phyloP scores from a whole-genome alignment of 2,888 invertebrate genomes.

The Dynastes maya region DNA sequence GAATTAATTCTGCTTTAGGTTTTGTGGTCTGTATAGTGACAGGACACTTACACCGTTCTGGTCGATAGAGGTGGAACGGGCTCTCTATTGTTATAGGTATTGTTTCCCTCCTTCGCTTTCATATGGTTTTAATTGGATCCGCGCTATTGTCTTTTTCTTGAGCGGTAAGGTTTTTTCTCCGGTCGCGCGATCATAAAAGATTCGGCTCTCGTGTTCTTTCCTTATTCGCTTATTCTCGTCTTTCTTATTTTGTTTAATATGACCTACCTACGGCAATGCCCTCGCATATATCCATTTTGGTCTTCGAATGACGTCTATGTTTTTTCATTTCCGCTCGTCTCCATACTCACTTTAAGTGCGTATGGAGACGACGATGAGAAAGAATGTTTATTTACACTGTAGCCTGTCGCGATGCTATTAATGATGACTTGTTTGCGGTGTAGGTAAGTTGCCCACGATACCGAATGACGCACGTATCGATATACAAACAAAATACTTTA shows the following conservation, averaged over 20 bases:
- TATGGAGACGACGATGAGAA: neutral
- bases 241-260: neutral
- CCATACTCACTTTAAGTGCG: neutral
- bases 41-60: neutral
- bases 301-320: neutral
- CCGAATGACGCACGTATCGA: too few relatives aligned
- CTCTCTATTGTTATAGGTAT: conserved; percentile 41
- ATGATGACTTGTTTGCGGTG: neutral
- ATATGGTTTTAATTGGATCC: conserved; percentile 44
- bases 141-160: conserved; percentile 32
- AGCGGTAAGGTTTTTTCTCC: conserved; percentile 15
- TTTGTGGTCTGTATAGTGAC: neutral
- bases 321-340: neutral
- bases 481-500: too few relatives aligned
- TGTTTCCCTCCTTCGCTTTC: conserved; percentile 43
- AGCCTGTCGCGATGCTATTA: too few relatives aligned
- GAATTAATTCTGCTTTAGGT: neutral
- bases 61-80: conserved; percentile 42
- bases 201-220: neutral
- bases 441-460: neutral
- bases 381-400: neutral
- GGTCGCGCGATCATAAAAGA: conserved; percentile 4
- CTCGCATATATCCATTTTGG: conserved; percentile 23
- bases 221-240: neutral
- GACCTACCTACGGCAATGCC: neutral